Base-by-base conservation (phyloP, 2,113 vertebrate genomes). In the Puntigrus tetrazona region DNA sequence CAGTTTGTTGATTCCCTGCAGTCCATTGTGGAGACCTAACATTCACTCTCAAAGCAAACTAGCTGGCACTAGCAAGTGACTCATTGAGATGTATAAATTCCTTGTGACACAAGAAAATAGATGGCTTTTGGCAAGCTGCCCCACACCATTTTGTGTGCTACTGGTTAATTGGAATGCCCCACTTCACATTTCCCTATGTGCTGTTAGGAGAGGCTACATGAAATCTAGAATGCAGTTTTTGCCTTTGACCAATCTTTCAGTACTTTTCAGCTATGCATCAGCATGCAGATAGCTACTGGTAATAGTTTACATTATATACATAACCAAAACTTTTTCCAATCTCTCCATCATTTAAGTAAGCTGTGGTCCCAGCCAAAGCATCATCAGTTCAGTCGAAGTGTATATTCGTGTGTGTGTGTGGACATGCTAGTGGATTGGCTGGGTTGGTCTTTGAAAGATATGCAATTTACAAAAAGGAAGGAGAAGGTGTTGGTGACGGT, bases 261-360 rank as follows among this genome's bases (percentile, higher is more conserved):
- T 72, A 55, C 67, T 75, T 80, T 69, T 82, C 45, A 87, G 89
- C 89, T 91, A 90, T 88, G 92, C 85, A 87, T 90, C 91, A 90
- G 84, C 93, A 94, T 94, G 93, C 93, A 94, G 81, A 89, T 88
- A 73, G 85, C 91, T 92, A 92, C 92, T 90, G 87, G 92, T 88
- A 88, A 59, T 86, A 89, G 67, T 86, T 93, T 92, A 92, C 92
- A 93, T 61, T 85, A 93, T 94, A 88, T 93, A 94, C 92, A 94
- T 78, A 89, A 88, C 84, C 76, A 75, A 87, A 88, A 47, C 59
- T 34, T 20, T 55, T 57, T n/a, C n/a, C 34, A 63, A 36, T 20
- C 88, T 80, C 89, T 82, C 89, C 73, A 57, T 89, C 55, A 85
- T 70, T 88, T 22, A 38, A 31, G 47, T 34, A 69, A 79, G 74